A percentile compares a stretch with the other conserved stretches of the same genome.
These are phyloP conservation scores for Steatornis caripensis DNA, from an alignment of 2,113 vertebrate species.

Conservation along the genomic window DNA sequence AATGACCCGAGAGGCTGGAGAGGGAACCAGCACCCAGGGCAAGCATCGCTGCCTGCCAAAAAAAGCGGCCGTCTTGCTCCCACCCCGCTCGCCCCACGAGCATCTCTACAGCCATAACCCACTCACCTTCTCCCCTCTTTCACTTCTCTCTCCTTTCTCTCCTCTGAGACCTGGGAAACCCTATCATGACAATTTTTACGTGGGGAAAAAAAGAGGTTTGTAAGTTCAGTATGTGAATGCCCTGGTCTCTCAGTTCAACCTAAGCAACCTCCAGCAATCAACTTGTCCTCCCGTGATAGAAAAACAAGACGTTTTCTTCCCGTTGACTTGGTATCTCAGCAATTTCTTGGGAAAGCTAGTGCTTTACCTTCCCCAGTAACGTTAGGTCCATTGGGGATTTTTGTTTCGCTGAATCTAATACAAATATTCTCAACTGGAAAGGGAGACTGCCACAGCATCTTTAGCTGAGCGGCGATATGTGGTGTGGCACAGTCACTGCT, in stretches of 20 bases:
- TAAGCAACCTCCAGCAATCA: neutral
- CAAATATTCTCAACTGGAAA: neutral
- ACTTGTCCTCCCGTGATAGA: neutral
- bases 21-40: neutral
- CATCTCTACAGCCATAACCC: neutral
- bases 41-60: neutral
- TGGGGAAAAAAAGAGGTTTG: neutral
- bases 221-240: neutral
- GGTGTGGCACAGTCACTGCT: no score
- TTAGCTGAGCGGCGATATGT: neutral
- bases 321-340: neutral
- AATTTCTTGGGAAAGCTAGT: neutral
- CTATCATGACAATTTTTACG: constrained; percentile 61
- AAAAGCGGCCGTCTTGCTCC: neutral
- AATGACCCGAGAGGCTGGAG: neutral
- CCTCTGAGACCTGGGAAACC: constrained; percentile 91
- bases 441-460: neutral
- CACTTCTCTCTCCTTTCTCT: constrained; percentile 88
- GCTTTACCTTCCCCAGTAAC: neutral
- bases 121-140: constrained; percentile 89
- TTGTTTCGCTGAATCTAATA: neutral
- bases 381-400: neutral
- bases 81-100: no score
- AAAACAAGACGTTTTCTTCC: neutral
- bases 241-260: neutral